Evolutionary conservation across 2,888 invertebrate genomes (phyloP).

Genomic region (Dimorphilus gyrociliatus): DNA sequence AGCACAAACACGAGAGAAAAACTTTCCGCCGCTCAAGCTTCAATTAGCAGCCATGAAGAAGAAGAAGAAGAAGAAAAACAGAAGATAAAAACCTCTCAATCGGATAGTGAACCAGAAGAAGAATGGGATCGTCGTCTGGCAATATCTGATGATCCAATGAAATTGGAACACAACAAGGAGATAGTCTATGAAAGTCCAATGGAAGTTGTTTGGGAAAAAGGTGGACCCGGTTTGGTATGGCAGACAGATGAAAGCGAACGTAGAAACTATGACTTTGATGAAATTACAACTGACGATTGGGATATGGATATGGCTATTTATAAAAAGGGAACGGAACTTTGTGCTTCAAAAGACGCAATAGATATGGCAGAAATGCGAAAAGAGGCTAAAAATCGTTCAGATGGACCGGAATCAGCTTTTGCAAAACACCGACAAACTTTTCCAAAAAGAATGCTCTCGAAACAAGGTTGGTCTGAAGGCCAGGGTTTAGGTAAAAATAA

Average conservation of each 20-base stretch:
- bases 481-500: constrained; percentile 38
- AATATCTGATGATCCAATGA: constrained; percentile 41
- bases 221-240: constrained; percentile 45
- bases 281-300: constrained; percentile 44
- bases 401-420: constrained; percentile 29
- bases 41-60: too few species aligned
- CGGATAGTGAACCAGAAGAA: too few species aligned
- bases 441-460: constrained; percentile 31
- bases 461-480: constrained; percentile 43
- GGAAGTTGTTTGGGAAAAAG: constrained; percentile 45
- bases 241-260: constrained; percentile 47
- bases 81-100: too few species aligned
- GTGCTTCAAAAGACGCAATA: constrained; percentile 31
- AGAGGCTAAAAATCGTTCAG: constrained; percentile 7
- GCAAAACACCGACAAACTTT: constrained; percentile 39
- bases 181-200: constrained; percentile 37
- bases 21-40: too few species aligned
- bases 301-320: constrained; percentile 44
- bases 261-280: constrained; percentile 45
- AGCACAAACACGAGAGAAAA: too few species aligned
- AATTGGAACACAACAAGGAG: constrained; percentile 40
- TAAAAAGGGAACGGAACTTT: too few species aligned
- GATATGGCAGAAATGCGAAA: constrained; percentile 31
- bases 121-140: constrained; percentile 44
- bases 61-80: too few species aligned